phyloP scores from a whole-genome alignment of 2,888 invertebrate genomes.

The Acanthosoma haemorrhoidale region DNA sequence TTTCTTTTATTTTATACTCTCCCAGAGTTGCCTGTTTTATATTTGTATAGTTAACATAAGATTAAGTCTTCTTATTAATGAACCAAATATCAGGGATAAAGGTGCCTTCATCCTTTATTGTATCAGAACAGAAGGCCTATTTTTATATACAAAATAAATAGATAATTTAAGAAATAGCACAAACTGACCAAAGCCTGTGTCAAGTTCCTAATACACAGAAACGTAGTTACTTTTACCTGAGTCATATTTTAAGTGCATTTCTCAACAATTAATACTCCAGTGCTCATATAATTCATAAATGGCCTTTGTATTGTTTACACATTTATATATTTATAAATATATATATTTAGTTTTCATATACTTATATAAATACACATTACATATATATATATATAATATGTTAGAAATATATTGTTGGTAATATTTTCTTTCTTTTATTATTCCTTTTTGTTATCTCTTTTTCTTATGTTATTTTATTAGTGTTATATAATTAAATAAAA shows the following conservation, averaged over 20 bases:
- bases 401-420: conserved; percentile 30
- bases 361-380: conserved; percentile 10
- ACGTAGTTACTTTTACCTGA: conserved; percentile 3
- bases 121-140: conserved; percentile 7
- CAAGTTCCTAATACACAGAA: conserved; percentile 21
- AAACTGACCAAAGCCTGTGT: conserved; percentile 26
- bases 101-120: conserved; percentile 27
- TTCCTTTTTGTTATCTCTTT: background rate
- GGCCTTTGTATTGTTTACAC: background rate
- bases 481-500: background rate
- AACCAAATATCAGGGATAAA: conserved; percentile 31
- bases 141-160: background rate
- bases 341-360: background rate
- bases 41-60: background rate
- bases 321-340: background rate
- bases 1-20: conserved; percentile 4
- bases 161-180: conserved; percentile 13
- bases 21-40: conserved; percentile 13
- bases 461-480: background rate
- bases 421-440: conserved; percentile 3
- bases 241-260: conserved; percentile 19
- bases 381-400: conserved; percentile 13
- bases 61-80: conserved; percentile 22
- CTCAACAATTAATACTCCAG: conserved; percentile 26
- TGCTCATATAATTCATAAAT: conserved; percentile 21